These are phyloP conservation scores for Ips nitidus DNA, from an alignment of 1,140 invertebrate genomes.

Conservation along the genomic window DNA sequence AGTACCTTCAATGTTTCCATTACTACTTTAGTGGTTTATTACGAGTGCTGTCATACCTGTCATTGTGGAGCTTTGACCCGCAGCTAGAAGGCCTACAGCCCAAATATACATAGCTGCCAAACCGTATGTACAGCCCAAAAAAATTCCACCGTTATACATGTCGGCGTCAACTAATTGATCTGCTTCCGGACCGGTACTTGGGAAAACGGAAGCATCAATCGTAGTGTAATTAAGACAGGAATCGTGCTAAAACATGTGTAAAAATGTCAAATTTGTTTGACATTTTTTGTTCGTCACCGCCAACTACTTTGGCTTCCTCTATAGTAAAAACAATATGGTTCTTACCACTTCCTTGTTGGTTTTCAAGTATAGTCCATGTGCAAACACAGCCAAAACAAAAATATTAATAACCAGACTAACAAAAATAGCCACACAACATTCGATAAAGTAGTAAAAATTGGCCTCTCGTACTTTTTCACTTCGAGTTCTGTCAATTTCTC, in stretches of 20 bases:
- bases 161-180: constrained; percentile 67
- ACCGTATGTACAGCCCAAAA: constrained; percentile 83
- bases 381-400: constrained; percentile 88
- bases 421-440: constrained; percentile 79
- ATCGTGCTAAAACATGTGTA: constrained; percentile 12
- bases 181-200: constrained; percentile 43
- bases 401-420: constrained; percentile 90
- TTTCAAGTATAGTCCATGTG: constrained; percentile 73
- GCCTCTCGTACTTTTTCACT: constrained; percentile 75
- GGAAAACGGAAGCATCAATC: constrained; percentile 40
- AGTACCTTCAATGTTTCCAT: constrained; percentile 51
- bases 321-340: not conserved
- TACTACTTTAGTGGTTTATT: not conserved
- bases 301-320: too few relatives aligned
- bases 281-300: too few relatives aligned
- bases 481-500: constrained; percentile 76
- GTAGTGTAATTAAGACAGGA: constrained; percentile 32
- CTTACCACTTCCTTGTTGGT: constrained; percentile 61
- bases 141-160: constrained; percentile 82
- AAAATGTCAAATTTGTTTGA: not conserved
- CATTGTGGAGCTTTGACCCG: constrained; percentile 92
- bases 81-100: constrained; percentile 87
- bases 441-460: constrained; percentile 88
- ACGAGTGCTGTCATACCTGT: constrained; percentile 56
- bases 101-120: constrained; percentile 83